Evolutionary conservation across 2,113 vertebrate genomes (phyloP).

Genomic region (Melospiza melodia): DNA sequence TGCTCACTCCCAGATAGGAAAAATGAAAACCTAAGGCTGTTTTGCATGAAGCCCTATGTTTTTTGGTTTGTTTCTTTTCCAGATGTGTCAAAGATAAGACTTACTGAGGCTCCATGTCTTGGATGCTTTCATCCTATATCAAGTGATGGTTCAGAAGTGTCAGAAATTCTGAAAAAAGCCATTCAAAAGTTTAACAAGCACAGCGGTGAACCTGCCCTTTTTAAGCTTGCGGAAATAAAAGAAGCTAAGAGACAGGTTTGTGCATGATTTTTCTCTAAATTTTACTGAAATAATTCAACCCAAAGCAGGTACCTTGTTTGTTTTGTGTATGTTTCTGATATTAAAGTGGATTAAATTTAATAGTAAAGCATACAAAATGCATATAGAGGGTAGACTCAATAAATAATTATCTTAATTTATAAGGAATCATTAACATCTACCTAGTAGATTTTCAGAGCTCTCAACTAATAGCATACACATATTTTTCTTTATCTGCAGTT

Average conservation of each 20-base stretch:
- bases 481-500: neutral
- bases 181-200: slow-evolving; percentile 77
- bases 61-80: slow-evolving; percentile 9
- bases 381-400: neutral
- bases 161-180: slow-evolving; percentile 68
- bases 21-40: neutral
- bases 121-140: slow-evolving; percentile 78
- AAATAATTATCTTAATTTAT: neutral
- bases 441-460: neutral
- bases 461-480: neutral
- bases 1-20: neutral
- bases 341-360: neutral
- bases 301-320: neutral
- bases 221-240: slow-evolving; percentile 65
- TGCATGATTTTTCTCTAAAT: neutral
- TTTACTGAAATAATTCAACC: neutral
- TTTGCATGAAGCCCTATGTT: neutral
- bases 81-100: slow-evolving; percentile 29
- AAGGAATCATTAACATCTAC: neutral
- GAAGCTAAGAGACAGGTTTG: slow-evolving; percentile 83
- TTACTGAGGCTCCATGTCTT: slow-evolving; percentile 49
- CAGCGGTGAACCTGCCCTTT: slow-evolving; percentile 69
- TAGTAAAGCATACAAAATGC: neutral
- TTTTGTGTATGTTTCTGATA: neutral
- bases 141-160: slow-evolving; percentile 60